Conservation (phyloP, 2,797 vertebrate species). For the Avahi laniger region DNA sequence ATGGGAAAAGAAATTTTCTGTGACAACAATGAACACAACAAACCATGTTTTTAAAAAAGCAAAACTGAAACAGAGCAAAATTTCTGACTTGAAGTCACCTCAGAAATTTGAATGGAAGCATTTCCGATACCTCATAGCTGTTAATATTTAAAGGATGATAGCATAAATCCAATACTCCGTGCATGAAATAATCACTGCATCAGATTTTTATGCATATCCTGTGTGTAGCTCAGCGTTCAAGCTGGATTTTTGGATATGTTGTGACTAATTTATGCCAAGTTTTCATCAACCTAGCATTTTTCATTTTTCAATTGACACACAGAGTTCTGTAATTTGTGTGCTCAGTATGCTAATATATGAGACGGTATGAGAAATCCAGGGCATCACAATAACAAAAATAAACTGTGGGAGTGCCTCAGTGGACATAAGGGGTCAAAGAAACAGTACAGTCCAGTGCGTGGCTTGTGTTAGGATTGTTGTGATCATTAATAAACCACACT, state of each 20-base stretch:
- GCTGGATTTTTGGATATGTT: constrained; percentile 73
- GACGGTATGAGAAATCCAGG: constrained; percentile 34
- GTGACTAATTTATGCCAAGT: constrained; percentile 78
- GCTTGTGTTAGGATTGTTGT: background rate
- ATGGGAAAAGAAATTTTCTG: constrained; percentile 69
- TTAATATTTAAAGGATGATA: constrained; percentile 80
- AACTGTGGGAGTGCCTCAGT: background rate
- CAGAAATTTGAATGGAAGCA: constrained; percentile 67
- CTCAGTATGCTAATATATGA: constrained; percentile 67
- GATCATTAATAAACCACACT: background rate
- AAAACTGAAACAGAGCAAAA: constrained; percentile 65
- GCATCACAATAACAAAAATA: background rate
- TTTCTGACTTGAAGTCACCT: constrained; percentile 69
- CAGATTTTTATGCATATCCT: constrained; percentile 78
- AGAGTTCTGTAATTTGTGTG: constrained; percentile 69
- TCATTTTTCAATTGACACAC: constrained; percentile 73
- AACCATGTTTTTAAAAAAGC: constrained; percentile 58
- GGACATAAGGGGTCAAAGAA: background rate
- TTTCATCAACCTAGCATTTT: constrained; percentile 77
- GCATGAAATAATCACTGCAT: constrained; percentile 53
- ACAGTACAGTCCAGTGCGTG: background rate
- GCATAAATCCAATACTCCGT: constrained; percentile 62
- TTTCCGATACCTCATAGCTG: constrained; percentile 63
- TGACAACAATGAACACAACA: constrained; percentile 72
- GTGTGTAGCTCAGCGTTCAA: constrained; percentile 51